Base-by-base conservation (phyloP, 2,797 vertebrate species). In the Podargus strigoides region DNA sequence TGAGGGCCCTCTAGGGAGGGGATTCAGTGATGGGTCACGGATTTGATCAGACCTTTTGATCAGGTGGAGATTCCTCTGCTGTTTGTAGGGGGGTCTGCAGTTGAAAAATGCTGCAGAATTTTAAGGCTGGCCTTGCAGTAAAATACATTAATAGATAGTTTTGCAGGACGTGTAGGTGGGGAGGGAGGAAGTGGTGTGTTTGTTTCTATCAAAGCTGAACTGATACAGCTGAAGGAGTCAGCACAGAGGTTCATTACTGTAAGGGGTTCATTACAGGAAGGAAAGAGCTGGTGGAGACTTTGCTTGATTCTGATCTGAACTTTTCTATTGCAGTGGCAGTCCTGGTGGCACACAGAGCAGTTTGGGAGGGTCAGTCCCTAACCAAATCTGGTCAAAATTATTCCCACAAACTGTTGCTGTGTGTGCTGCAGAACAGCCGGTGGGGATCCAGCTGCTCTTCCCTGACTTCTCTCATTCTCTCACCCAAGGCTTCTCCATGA, bases 401-500 rank as follows among this genome's bases (percentile, higher is more conserved):
- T 8, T 46, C 18, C 50, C 37, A 2, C 39, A 46, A 2, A 14
- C 18, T 34, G 36, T 85, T 53, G 77, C 34, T 22, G 34, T 10
- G 9, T 7, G 7, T 15, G 70, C 67, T 70, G 67, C 42, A 10
- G 52, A 23, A 68, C 24, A 34, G 28, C 36, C 39, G 5, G 32
- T 6, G 1, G 9, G 41, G 24, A 68, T 14, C 59, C 36, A 44
- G 23, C 30, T 3, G 1, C 36, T 19, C 11, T 34, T 56, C 2
- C 50, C 30, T 2, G 6, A 36, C 19, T 21, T 64, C 44, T 59
- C 21, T 41, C 7, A 2, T 36, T 46, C 26, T 36, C 69, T 41
- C 18, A 8, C 19, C 4, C 19, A 1, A 32, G 36, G 59, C 18
- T 55, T 6, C 23, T 73, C 28, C 0, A 0, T 6, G 58, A 12